Evolutionary conservation across 2,888 invertebrate species (phyloP), one percentile per base, ranked within the genome.

Genomic region (Teleiodes luculella): DNA sequence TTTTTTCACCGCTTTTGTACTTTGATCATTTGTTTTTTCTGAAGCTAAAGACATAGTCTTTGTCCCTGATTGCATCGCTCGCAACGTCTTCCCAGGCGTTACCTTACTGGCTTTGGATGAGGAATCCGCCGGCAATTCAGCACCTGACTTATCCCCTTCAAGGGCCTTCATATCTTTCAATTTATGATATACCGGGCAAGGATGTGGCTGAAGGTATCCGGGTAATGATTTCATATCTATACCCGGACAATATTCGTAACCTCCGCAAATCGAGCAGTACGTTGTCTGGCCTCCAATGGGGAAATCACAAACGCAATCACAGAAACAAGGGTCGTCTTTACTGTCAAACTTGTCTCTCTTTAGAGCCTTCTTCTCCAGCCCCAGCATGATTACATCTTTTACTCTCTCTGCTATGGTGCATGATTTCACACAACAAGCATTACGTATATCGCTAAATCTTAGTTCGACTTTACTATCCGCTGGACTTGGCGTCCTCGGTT

Each of bases 161-260:
- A 31, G 14, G 76, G 74, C 61, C 75, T 74, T 46, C 86, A 66
- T 16, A 71, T 74, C 66, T 74, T 86, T 60, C 88, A 85, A 52
- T 54, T 88, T 88, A 54, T 89, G 82, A 58, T 86, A 89, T 8
- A 89, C 74, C 0, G 89, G 89, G 62, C 89, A 89, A 6, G 89
- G 88, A 52, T 85, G 82, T 4, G 88, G 87, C 56, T 76, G 80
- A 0, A 68, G 68, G 56, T 72, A 80, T 14, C 72, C 76, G 1
- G 88, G 87, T 61, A 80, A 68, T 53, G 76, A 61, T 57, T 64
- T 70, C 64, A 83, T 76, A 59, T 88, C 87, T 31, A 80, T 76
- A 11, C 88, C 88, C 20, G 85, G 62, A 52, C 24, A 24, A 24
- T 81, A 81, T 66, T 88, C 86, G 53, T 84, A 89, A 0, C 89